Evolutionary conservation across 2,113 vertebrate genomes (phyloP), one percentile per base, ranked within the genome.

Genomic region (Nesospiza acunhae): DNA sequence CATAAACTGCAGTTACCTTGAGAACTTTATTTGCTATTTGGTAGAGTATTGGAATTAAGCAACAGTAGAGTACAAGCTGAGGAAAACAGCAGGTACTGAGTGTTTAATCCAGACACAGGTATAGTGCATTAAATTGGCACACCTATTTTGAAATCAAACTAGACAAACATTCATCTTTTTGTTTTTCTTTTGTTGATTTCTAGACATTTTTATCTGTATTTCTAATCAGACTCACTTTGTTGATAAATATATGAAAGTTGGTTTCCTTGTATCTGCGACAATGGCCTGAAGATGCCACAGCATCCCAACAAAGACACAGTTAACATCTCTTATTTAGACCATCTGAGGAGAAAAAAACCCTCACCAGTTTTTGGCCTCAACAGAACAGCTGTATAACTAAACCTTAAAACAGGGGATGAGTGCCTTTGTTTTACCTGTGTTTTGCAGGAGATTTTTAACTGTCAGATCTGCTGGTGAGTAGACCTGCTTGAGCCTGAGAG

Each of bases 151-250:
- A 85, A 93, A 87, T 91, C 64, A 90, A 84, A 82, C 23, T 50
- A 77, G 50, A 58, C 60, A 73, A 28, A 62, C 0, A 58, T 21
- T 87, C 49, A 84, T 67, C 63, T 70, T 77, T 87, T 63, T 87
- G 35, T 79, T 96, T 84, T 79, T 77, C 30, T 23, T 95, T 77
- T 90, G 50, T 42, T 93, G 79, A 88, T 90, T 84, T 96, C 47
- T 60, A 84, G 87, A 49, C 31, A 74, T 50, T 35, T 88, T 39
- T 74, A 74, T 70, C 37, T 77, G 67, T 74, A 59, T 96, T 93
- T 92, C 55, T 73, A 66, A 88, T 67, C 72, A 56, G 56, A 75
- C 15, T 75, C 6, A 8, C 20, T n/a, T 17, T 59, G 64, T 24
- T 73, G 59, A 85, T 85, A 77, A 90, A 77, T 88, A 59, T 53